phyloP scores from a whole-genome alignment of 2,797 vertebrate genomes.

The Pachyuromys duprasi region DNA sequence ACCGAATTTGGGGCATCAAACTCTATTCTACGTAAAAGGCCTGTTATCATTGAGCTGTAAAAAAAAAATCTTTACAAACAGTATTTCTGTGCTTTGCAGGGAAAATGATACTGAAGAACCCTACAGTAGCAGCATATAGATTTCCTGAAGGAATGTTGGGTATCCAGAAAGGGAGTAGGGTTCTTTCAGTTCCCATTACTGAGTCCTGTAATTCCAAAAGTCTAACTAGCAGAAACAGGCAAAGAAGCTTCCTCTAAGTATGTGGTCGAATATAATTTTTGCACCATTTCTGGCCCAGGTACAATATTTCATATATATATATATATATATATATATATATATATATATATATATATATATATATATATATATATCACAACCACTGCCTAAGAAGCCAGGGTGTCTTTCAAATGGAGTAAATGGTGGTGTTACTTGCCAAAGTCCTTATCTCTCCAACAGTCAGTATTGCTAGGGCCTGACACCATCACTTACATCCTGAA shows the following conservation, averaged over 20 bases:
- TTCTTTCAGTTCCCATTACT: background rate
- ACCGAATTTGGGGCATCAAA: constrained; percentile 11
- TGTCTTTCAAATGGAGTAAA: background rate
- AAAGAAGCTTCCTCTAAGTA: background rate
- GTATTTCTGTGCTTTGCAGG: background rate
- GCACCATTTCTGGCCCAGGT: background rate
- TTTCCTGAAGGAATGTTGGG: constrained; percentile 37
- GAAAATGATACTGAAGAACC: background rate
- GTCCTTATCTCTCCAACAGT: background rate
- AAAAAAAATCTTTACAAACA: constrained; percentile 25
- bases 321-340: background rate
- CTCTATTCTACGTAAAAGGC: background rate
- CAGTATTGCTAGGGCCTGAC: background rate
- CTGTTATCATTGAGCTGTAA: constrained; percentile 9
- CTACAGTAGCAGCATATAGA: background rate
- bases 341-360: background rate
- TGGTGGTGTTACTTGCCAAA: background rate
- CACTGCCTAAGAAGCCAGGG: background rate
- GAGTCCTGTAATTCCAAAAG: background rate
- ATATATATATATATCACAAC: background rate
- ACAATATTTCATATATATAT: background rate
- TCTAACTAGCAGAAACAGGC: background rate
- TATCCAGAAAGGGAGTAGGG: background rate
- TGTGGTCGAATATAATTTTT: background rate
- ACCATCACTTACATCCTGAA: background rate